Evolutionary conservation across 2,888 invertebrate species (phyloP).

Genomic region (Melieria picta): DNA sequence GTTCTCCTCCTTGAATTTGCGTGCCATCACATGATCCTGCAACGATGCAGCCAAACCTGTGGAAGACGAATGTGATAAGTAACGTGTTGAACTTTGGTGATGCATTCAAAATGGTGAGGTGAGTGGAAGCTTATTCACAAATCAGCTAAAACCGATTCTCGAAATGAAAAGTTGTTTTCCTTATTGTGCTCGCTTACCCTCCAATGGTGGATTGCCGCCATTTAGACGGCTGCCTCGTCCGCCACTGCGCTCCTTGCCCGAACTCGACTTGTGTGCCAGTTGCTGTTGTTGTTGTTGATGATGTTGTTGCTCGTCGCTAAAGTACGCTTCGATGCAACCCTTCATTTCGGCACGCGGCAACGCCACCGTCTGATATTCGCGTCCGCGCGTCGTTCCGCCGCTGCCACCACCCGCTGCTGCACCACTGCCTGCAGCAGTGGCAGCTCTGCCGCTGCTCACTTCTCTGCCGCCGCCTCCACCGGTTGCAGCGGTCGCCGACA

Average conservation of each 20-base stretch:
- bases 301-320: constrained; percentile 74
- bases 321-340: constrained; percentile 78
- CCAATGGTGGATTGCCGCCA: constrained; percentile 64
- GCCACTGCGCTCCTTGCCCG: constrained; percentile 49
- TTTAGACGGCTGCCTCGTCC: constrained; percentile 58
- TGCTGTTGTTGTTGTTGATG: constrained; percentile 49
- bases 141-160: neutral
- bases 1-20: constrained; percentile 70
- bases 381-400: constrained; percentile 35
- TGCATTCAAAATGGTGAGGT: neutral
- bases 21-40: constrained; percentile 80
- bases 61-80: neutral
- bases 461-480: neutral
- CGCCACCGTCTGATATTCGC: constrained; percentile 64
- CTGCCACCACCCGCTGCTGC: constrained; percentile 25
- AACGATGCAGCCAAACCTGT: constrained; percentile 83
- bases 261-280: constrained; percentile 51
- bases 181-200: constrained; percentile 54
- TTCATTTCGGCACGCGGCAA: constrained; percentile 78
- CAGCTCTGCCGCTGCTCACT: constrained; percentile 21
- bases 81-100: no score
- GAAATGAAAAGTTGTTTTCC: neutral
- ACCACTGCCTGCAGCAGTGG: neutral
- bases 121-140: neutral
- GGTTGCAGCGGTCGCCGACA: constrained; percentile 41